Percentiles rank a stretch among this genome's conserved stretches.
Conservation (phyloP, 2,113 vertebrate species). For the Regulus satrapa region DNA sequence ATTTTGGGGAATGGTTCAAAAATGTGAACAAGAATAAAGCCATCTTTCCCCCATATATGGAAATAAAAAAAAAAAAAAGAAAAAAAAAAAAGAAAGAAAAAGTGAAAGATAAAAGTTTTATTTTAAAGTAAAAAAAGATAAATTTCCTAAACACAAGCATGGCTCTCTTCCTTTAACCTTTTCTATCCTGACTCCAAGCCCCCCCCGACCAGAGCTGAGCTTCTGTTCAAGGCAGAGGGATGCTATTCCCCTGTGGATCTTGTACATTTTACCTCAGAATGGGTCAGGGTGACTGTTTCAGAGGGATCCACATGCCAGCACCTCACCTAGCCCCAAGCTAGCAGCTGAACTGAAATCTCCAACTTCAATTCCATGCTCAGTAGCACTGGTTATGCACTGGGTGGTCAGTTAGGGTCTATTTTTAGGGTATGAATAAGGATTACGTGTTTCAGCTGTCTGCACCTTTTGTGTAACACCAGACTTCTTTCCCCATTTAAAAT, state of each 20-base stretch:
- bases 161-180: neutral
- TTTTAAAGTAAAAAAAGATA: neutral
- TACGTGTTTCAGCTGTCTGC: constrained; percentile 24
- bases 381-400: neutral
- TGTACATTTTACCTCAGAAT: neutral
- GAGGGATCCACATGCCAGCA: neutral
- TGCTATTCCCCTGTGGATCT: accelerated
- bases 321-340: neutral
- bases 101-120: too few species aligned
- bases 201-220: neutral
- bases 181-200: neutral
- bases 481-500: constrained; percentile 1
- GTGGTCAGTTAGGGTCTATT: constrained; percentile 30
- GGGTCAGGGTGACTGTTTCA: neutral
- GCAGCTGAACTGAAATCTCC: neutral
- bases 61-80: neutral
- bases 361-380: neutral
- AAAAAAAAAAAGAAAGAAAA: too few species aligned
- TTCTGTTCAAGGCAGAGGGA: neutral
- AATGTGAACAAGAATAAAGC: neutral
- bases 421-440: constrained; percentile 33
- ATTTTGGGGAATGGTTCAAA: neutral
- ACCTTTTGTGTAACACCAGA: constrained; percentile 27
- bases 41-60: neutral
- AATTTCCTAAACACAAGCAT: neutral